These are phyloP conservation scores for Acleris laterana DNA, from an alignment of 2,888 invertebrate species.

Conservation along the genomic window DNA sequence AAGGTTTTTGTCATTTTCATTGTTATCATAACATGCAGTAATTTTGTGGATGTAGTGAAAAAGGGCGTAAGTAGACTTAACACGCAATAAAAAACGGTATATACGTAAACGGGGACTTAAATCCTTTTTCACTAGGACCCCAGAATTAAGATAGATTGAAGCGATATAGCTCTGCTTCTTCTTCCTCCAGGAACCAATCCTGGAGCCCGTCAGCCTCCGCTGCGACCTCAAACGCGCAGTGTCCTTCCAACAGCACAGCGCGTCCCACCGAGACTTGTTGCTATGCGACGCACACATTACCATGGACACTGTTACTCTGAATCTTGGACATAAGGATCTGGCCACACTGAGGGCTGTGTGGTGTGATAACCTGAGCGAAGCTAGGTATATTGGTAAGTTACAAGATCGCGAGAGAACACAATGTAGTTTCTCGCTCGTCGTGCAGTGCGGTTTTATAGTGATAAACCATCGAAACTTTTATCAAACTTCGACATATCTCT, in stretches of 20 bases:
- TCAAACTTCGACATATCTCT: too few relatives aligned
- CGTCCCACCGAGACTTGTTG: slow-evolving; percentile 66
- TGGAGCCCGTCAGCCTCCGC: slow-evolving; percentile 89
- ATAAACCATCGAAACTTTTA: too few relatives aligned
- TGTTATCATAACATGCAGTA: too few relatives aligned
- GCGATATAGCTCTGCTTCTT: slow-evolving; percentile 10
- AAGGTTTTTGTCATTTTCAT: too few relatives aligned
- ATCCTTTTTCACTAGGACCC: too few relatives aligned
- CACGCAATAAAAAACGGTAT: too few relatives aligned
- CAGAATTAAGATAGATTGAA: too few relatives aligned
- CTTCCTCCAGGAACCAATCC: slow-evolving; percentile 85
- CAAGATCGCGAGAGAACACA: too few relatives aligned
- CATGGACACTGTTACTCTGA: slow-evolving; percentile 87
- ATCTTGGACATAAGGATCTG: slow-evolving; percentile 90
- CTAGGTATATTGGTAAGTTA: slow-evolving; percentile 78
- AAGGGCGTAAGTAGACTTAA: too few relatives aligned
- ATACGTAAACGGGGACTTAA: too few relatives aligned
- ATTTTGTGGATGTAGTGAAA: too few relatives aligned
- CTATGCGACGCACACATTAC: slow-evolving; percentile 87
- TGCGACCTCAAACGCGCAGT: slow-evolving; percentile 88
- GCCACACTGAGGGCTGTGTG: slow-evolving; percentile 89
- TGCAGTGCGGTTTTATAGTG: neutral
- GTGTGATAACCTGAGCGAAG: slow-evolving; percentile 88
- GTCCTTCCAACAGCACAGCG: slow-evolving; percentile 59
- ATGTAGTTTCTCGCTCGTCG: neutral